Conservation (phyloP, 1,140 invertebrate genomes). For the Heliconius melpomene region DNA sequence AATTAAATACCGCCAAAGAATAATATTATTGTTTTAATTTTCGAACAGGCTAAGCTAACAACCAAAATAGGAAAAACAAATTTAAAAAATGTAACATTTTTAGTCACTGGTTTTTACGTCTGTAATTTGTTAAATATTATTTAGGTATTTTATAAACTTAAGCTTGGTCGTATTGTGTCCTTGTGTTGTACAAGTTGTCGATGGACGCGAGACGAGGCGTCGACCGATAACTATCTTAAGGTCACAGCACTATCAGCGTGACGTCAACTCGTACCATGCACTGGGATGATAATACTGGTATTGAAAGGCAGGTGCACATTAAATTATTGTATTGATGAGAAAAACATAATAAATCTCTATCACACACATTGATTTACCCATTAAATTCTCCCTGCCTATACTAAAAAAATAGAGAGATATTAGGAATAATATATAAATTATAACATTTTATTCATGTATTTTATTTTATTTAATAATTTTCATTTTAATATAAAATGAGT, state of each 20-base stretch:
- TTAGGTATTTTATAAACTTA: not conserved
- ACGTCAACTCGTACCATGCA: conserved; percentile 62
- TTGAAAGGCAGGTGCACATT: conserved; percentile 50
- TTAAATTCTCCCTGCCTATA: too few relatives aligned
- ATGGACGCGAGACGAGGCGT: conserved; percentile 64
- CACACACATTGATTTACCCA: not conserved
- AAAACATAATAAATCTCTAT: not conserved
- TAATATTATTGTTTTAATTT: not conserved
- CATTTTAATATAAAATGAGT: too few relatives aligned
- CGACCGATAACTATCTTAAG: conserved; percentile 79
- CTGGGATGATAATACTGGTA: conserved; percentile 46
- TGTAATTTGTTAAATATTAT: conserved; percentile 7
- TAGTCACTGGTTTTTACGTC: not conserved
- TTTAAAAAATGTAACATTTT: not conserved
- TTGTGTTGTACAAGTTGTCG: conserved; percentile 64
- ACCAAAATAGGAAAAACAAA: not conserved
- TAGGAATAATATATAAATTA: too few relatives aligned
- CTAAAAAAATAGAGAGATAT: too few relatives aligned
- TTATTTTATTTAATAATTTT: too few relatives aligned
- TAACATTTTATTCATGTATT: too few relatives aligned
- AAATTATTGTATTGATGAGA: not conserved
- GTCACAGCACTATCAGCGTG: conserved; percentile 72
- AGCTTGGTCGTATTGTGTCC: conserved; percentile 58
- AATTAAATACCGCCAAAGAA: not conserved
- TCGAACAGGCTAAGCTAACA: not conserved